These are phyloP conservation scores for Melanerpes aurifrons DNA, from an alignment of 2,113 vertebrate genomes.

Conservation along the genomic window DNA sequence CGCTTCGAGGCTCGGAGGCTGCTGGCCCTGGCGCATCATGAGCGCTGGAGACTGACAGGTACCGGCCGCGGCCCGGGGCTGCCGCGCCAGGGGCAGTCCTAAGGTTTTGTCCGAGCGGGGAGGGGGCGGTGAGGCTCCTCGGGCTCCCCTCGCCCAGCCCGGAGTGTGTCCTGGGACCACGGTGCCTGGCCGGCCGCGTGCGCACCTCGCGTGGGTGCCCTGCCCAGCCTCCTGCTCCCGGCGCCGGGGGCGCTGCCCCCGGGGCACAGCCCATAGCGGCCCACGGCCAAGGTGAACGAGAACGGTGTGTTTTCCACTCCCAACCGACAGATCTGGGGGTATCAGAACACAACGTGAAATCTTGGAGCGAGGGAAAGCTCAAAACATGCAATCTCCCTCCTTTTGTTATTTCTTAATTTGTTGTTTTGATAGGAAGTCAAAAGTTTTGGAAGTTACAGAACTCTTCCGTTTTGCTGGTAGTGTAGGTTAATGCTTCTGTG, in stretches of 20 bases:
- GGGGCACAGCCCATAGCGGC: neutral
- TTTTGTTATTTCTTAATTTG: neutral
- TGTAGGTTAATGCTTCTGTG: neutral
- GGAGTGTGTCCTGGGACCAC: neutral
- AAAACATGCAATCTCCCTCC: accelerated
- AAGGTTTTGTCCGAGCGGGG: neutral
- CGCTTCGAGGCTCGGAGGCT: slow-evolving; percentile 75
- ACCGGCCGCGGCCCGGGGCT: neutral
- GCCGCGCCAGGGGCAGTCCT: neutral
- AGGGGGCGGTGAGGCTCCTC: neutral
- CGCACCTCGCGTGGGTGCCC: neutral
- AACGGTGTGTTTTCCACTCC: neutral
- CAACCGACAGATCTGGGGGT: neutral
- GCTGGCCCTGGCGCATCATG: slow-evolving; percentile 80
- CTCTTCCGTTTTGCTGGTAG: neutral
- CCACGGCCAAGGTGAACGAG: neutral
- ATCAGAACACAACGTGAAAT: neutral
- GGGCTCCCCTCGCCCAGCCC: neutral
- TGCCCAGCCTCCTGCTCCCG: neutral
- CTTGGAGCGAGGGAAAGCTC: neutral
- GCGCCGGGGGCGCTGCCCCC: no score
- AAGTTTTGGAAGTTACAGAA: neutral
- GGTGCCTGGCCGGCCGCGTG: neutral
- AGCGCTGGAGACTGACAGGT: slow-evolving; percentile 89
- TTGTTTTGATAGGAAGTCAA: neutral